These are phyloP conservation scores for Drosophila funebris DNA, from an alignment of 1,140 invertebrate species.

Conservation along the genomic window DNA sequence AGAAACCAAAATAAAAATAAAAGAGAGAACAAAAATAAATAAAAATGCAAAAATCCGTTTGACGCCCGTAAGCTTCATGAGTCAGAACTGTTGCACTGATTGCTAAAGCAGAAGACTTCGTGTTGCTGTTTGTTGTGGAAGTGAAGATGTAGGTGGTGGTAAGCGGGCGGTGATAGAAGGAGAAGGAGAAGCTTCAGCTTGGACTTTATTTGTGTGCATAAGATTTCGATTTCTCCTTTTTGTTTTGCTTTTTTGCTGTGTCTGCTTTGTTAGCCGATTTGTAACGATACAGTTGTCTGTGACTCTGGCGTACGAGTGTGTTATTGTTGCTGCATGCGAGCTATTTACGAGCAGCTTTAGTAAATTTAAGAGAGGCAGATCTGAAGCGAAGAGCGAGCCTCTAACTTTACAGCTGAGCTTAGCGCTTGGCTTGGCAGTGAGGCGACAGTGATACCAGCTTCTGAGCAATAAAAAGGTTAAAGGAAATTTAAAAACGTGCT, in stretches of 20 bases:
- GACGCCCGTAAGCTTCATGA: constrained; percentile 73
- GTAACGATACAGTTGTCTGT: constrained; percentile 47
- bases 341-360: constrained; percentile 44
- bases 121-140: neutral
- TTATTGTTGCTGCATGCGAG: constrained; percentile 24
- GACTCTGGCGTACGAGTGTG: neutral
- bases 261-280: constrained; percentile 62
- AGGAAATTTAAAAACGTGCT: neutral
- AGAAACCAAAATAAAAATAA: constrained; percentile 19
- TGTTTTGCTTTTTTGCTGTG: constrained; percentile 34
- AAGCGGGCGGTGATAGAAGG: neutral
- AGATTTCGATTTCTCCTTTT: constrained; percentile 66
- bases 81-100: constrained; percentile 74
- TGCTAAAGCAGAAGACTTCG: constrained; percentile 34
- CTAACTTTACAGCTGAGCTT: constrained; percentile 2
- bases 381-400: constrained; percentile 14
- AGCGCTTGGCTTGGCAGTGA: constrained; percentile 3
- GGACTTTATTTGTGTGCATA: constrained; percentile 42
- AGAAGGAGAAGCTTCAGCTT: constrained; percentile 22
- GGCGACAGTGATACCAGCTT: neutral
- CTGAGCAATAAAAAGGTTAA: neutral
- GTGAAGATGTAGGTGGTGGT: neutral
- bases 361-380: constrained; percentile 23
- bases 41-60: constrained; percentile 78
- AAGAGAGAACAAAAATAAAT: constrained; percentile 35